Evolutionary conservation across 1,140 invertebrate genomes (phyloP), one percentile per base, ranked within the genome.

Genomic region (Lasioglossum baleicum): DNA sequence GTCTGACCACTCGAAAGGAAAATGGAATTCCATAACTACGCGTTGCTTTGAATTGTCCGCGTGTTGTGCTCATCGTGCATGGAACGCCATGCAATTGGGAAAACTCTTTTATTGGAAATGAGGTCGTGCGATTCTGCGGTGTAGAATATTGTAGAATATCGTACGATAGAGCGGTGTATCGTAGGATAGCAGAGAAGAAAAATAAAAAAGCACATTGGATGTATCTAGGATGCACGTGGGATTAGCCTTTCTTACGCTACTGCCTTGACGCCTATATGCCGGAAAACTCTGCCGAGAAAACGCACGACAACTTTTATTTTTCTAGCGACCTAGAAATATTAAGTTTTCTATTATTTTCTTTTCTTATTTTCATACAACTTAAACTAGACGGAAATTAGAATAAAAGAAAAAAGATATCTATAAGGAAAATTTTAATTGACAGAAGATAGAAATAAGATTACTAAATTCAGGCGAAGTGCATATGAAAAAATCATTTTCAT

Each of bases 21-120:
- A 79, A 79, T 79, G 76, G 61, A 79, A 79, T 79, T 79, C 76
- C 61, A 73, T 73, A 79, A 79, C 61, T 78, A 63, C 31, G n/a
- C 15, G 48, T 72, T 42, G 60, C 75, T 65, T 72, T 73, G 69
- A 73, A 65, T 79, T 73, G 22, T 73, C 40, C 48, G 69, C 51
- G 20, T 65, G 61, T 53, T 56, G 60, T 13, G 22, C 51, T 17
- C 48, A 22, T 78, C 75, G 42, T 71, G 40, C n/a, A n/a, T n/a
- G 7, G 42, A 40, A 64, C n/a, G n/a, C n/a, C n/a, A 61, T n/a
- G 58, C 44, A 13, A 72, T 72, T 65, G 60, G 61, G 60, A 66
- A 79, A 79, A 79, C 76, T 73, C 48, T 58, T 22, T 68, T 22
- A 15, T 31, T n/a, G 22, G n/a, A 17, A 78, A 78, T 13, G 76